A percentile compares a stretch with the other conserved stretches of the same genome.
phyloP scores from a whole-genome alignment of 2,797 vertebrate species.

The Xyrichtys novacula region DNA sequence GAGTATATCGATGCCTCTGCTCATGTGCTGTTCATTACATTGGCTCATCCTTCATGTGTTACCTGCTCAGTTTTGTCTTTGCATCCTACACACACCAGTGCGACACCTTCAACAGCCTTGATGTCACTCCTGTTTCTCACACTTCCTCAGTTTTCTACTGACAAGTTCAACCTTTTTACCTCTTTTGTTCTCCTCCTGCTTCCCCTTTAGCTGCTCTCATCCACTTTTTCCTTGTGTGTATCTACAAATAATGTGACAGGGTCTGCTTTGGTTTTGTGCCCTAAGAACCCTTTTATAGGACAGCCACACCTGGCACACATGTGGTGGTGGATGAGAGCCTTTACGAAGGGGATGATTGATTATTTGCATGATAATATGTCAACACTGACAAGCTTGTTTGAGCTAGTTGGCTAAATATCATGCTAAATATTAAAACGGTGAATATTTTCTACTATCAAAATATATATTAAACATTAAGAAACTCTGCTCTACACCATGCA shows the following conservation, averaged over 20 bases:
- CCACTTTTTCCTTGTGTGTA: slow-evolving; percentile 3
- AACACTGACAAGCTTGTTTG: neutral
- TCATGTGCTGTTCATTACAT: slow-evolving; percentile 5
- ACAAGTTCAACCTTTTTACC: neutral
- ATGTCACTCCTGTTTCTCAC: slow-evolving; percentile 8
- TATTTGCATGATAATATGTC: neutral
- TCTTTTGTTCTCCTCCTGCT: slow-evolving; percentile 5
- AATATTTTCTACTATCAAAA: too few species aligned
- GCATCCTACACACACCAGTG: neutral
- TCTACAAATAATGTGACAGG: slow-evolving; percentile 77
- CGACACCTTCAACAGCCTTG: neutral
- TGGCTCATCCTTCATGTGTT: slow-evolving; percentile 1
- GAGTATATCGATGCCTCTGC: neutral
- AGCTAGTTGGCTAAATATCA: neutral
- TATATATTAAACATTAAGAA: too few species aligned
- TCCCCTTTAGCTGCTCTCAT: slow-evolving; percentile 9
- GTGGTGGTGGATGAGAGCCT: neutral
- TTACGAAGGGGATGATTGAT: neutral
- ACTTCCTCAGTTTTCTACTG: slow-evolving; percentile 12
- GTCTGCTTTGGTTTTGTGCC: slow-evolving; percentile 88
- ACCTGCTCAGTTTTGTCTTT: slow-evolving; percentile 2
- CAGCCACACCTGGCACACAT: slow-evolving; percentile 36
- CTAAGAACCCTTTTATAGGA: slow-evolving; percentile 88
- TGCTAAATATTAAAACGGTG: too few species aligned
- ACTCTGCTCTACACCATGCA: too few species aligned